A percentile compares a stretch with the other conserved stretches of the same genome.
Evolutionary conservation across 2,797 vertebrate species (phyloP).

Genomic region (Poecilia velifera): DNA sequence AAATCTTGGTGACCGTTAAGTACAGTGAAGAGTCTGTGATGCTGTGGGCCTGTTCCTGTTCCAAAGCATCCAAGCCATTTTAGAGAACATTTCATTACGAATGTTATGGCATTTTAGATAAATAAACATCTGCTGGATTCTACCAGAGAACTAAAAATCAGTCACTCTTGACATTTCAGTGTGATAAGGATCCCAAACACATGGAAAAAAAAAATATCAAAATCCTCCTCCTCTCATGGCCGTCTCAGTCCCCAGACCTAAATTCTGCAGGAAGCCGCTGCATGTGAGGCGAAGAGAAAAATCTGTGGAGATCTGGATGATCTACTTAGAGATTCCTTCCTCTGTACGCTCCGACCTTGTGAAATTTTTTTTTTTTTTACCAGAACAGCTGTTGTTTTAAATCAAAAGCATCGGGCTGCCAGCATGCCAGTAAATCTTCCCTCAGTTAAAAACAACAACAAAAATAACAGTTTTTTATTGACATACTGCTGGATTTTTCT

Average conservation of each 20-base stretch:
- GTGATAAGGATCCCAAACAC: background rate
- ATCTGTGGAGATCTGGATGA: background rate
- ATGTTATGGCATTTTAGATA: background rate
- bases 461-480: background rate
- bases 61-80: background rate
- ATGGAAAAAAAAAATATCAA: background rate
- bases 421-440: background rate
- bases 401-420: background rate
- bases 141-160: background rate
- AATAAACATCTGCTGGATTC: background rate
- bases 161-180: background rate
- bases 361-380: background rate
- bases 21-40: background rate
- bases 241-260: background rate
- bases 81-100: background rate
- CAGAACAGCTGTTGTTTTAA: background rate
- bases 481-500: background rate
- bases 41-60: background rate
- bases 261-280: background rate
- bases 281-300: background rate
- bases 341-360: background rate
- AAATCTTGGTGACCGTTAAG: background rate
- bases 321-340: background rate
- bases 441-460: background rate
- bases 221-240: background rate